Evolutionary conservation across 2,888 invertebrate species (phyloP).

Genomic region (Gortyna flavago): DNA sequence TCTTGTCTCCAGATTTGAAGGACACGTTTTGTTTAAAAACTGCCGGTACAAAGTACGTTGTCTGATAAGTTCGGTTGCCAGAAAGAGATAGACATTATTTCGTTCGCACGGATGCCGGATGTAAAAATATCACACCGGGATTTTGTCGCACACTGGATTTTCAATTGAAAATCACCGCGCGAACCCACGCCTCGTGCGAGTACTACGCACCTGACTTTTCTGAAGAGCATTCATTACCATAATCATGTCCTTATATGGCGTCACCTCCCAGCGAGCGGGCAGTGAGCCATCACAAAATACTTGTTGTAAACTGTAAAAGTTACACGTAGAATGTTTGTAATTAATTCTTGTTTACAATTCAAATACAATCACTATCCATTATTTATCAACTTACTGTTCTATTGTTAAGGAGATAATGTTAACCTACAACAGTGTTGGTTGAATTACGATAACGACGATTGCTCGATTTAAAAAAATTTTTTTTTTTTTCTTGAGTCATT

Average conservation of each 20-base stretch:
- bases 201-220: too few relatives aligned
- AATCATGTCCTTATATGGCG: too few relatives aligned
- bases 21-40: slow-evolving; percentile 61
- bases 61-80: slow-evolving; percentile 19
- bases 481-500: slow-evolving; percentile 30
- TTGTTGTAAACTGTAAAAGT: not conserved
- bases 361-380: slow-evolving; percentile 9
- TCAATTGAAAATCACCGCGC: too few relatives aligned
- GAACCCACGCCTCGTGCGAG: too few relatives aligned
- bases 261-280: too few relatives aligned
- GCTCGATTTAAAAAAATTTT: not conserved
- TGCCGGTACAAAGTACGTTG: slow-evolving; percentile 53
- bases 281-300: too few relatives aligned
- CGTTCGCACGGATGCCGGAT: not conserved
- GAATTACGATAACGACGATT: not conserved
- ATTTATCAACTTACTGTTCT: slow-evolving; percentile 21
- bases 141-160: too few relatives aligned
- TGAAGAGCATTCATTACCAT: too few relatives aligned
- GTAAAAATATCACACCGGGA: too few relatives aligned
- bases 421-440: not conserved
- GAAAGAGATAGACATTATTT: slow-evolving; percentile 23
- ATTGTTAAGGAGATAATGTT: slow-evolving; percentile 14
- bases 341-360: slow-evolving; percentile 21
- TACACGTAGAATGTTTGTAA: slow-evolving; percentile 3
- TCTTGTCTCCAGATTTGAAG: slow-evolving; percentile 47